A percentile compares a stretch with the other conserved stretches of the same genome.
These are phyloP conservation scores for Clarias fuscus DNA, from an alignment of 2,797 vertebrate genomes.

Conservation along the genomic window DNA sequence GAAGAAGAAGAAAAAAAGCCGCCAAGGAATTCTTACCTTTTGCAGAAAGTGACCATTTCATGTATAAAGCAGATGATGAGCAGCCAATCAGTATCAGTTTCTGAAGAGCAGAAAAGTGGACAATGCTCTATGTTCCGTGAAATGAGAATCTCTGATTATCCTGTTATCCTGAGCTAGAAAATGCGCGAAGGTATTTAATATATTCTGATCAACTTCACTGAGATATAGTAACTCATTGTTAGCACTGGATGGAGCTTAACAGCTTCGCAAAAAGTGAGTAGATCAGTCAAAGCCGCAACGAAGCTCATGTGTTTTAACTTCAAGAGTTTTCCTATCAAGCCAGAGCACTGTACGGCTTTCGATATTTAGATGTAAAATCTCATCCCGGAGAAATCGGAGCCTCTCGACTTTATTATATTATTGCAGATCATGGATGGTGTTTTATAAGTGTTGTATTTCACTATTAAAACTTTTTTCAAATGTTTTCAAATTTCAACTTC, in stretches of 20 bases:
- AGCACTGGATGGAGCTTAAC: neutral
- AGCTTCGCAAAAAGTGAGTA: constrained; percentile 37
- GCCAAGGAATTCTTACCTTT: neutral
- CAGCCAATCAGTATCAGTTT: neutral
- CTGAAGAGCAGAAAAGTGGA: neutral
- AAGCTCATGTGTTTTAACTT: constrained; percentile 12
- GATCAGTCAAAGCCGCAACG: constrained; percentile 62
- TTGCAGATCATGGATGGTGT: constrained; percentile 28
- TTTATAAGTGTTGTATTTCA: neutral
- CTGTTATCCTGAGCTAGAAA: neutral
- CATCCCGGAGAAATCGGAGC: neutral
- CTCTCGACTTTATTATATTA: neutral
- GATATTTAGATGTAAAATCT: constrained; percentile 6
- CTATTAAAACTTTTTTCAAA: too few species aligned
- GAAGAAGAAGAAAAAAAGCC: neutral
- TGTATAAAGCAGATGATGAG: neutral
- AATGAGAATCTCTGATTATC: neutral
- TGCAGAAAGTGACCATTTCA: neutral
- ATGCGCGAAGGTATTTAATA: neutral
- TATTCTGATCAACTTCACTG: neutral
- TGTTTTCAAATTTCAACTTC: too few species aligned
- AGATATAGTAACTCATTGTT: too few species aligned
- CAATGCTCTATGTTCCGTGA: neutral
- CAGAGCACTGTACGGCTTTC: neutral
- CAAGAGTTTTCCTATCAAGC: neutral